Evolutionary conservation across 2,888 invertebrate genomes (phyloP).

Genomic region (Zootermopsis nevadensis): DNA sequence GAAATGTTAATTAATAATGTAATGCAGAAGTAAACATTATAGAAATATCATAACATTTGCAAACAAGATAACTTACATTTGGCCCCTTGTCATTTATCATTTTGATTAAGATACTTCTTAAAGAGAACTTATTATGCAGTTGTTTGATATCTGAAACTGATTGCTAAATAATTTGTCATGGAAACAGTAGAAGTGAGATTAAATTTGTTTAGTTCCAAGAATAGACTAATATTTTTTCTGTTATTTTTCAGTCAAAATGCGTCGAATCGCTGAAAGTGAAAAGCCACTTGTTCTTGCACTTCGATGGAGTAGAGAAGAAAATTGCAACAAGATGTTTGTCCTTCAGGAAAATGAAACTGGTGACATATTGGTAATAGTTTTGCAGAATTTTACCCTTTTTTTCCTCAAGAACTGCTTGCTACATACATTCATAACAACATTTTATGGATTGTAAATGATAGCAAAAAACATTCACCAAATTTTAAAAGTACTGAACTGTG

Average conservation of each 20-base stretch:
- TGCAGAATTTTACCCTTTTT: not conserved
- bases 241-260: conserved; percentile 61
- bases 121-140: not conserved
- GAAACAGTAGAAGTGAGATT: not conserved
- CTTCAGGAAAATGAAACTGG: conserved; percentile 70
- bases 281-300: conserved; percentile 65
- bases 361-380: conserved; percentile 65
- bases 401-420: not conserved
- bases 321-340: conserved; percentile 62
- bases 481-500: too few relatives aligned
- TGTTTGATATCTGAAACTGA: not conserved
- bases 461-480: too few relatives aligned
- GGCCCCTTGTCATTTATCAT: too few relatives aligned
- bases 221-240: not conserved
- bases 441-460: too few relatives aligned
- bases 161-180: not conserved
- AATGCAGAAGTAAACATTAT: too few relatives aligned
- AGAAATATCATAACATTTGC: too few relatives aligned
- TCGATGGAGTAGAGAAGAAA: conserved; percentile 61
- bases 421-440: not conserved
- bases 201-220: not conserved
- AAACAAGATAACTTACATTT: too few relatives aligned
- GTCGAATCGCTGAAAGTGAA: conserved; percentile 64
- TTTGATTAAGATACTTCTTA: too few relatives aligned
- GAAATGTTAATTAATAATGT: too few relatives aligned